Conservation (phyloP, 2,888 invertebrate species). For the Vanessa cardui region DNA sequence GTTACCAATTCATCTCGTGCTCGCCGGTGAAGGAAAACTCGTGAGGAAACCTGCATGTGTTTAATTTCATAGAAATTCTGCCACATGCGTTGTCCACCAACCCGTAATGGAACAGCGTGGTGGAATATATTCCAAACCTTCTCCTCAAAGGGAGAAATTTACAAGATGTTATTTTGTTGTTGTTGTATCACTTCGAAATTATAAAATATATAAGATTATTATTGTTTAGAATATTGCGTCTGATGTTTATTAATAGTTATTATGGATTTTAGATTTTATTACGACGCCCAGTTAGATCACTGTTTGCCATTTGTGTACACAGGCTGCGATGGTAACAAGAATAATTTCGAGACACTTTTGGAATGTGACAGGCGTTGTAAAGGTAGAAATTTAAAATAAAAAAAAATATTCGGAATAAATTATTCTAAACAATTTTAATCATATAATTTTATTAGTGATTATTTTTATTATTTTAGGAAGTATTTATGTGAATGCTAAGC, state of each 20-base stretch:
- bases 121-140: too few species aligned
- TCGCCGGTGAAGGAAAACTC: too few species aligned
- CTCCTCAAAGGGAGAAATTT: too few species aligned
- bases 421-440: not conserved
- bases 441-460: not conserved
- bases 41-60: too few species aligned
- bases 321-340: conserved; percentile 61
- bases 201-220: too few species aligned
- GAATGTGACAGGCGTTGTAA: conserved; percentile 62
- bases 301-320: conserved; percentile 55
- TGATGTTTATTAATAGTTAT: not conserved
- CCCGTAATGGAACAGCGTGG: too few species aligned
- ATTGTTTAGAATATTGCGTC: too few species aligned
- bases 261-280: conserved; percentile 58
- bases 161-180: too few species aligned
- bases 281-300: conserved; percentile 53
- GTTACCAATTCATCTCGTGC: too few species aligned
- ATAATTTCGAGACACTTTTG: conserved; percentile 53
- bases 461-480: conserved; percentile 45
- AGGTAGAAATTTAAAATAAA: conserved; percentile 46
- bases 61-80: too few species aligned
- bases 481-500: conserved; percentile 44
- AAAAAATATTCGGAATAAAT: not conserved
- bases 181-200: too few species aligned
- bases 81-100: too few species aligned